A percentile compares a stretch with the other conserved stretches of the same genome.
Conservation (phyloP, 1,140 invertebrate species). For the Subanguina moxae region DNA sequence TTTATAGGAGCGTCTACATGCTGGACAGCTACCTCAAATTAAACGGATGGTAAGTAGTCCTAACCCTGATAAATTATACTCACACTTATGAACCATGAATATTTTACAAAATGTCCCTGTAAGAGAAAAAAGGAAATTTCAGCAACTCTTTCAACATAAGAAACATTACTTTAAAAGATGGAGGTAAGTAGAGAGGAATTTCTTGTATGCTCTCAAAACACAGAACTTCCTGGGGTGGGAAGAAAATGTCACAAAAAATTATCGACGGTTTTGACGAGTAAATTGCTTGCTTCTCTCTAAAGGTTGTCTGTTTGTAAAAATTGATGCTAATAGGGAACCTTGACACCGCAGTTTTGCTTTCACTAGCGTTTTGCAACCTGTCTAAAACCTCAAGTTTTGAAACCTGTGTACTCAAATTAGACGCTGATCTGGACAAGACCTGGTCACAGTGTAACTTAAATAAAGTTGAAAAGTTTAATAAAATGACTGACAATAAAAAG, state of each 20-base stretch:
- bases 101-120: slow-evolving; percentile 48
- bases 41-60: too few relatives aligned
- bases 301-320: slow-evolving; percentile 5
- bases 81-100: slow-evolving; percentile 49
- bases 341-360: slow-evolving; percentile 17
- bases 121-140: slow-evolving; percentile 13
- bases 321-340: too few relatives aligned
- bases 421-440: slow-evolving; percentile 9
- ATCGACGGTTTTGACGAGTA: slow-evolving; percentile 51
- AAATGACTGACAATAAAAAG: too few relatives aligned
- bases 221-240: slow-evolving; percentile 36
- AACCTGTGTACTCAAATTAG: not conserved
- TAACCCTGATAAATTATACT: too few relatives aligned
- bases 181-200: slow-evolving; percentile 36
- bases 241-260: slow-evolving; percentile 49
- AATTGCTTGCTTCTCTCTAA: slow-evolving; percentile 45
- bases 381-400: too few relatives aligned
- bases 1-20: slow-evolving; percentile 52
- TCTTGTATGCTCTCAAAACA: slow-evolving; percentile 33
- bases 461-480: too few relatives aligned
- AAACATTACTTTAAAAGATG: slow-evolving; percentile 38
- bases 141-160: not conserved
- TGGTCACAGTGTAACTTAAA: slow-evolving; percentile 48
- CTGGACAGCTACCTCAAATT: slow-evolving; percentile 40
- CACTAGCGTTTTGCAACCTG: slow-evolving; percentile 2